Evolutionary conservation across 1,140 invertebrate genomes (phyloP), one percentile per base, ranked within the genome.

Genomic region (Lordiphosa stackelbergi): DNA sequence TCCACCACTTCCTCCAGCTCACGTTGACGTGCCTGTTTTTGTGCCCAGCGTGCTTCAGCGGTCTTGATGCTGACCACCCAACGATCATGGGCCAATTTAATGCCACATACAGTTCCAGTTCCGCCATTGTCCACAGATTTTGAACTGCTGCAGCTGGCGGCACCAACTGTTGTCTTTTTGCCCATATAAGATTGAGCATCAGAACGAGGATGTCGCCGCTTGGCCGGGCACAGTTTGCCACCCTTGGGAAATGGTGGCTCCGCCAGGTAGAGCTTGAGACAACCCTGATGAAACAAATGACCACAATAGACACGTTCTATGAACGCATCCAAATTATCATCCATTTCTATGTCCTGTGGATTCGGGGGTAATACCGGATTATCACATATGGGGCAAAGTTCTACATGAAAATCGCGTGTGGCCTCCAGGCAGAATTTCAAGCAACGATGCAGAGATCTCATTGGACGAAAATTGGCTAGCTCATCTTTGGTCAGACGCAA

Each of bases 1-100:
- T 95, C 93, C 3, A 91, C 90, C 5, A 95, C 93, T 88, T 95
- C 94, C 22, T 92, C 91, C 7, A 95, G 86, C 77, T 95, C 94
- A 64, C 94, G 88, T 65, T 92, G 89, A 49, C 93, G 90, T 5
- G n/a, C n/a, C n/a, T 95, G 92, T 71, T 94, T 91, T 75, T 94
- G 93, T 4, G 93, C 93, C 94, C 94, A 95, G 38, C 93, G 88
- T 19, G 92, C 90, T 88, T 95, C 94, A 0, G 93, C 93, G 11
- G 94, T 87, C 70, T 92, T 92, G 7, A 94, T 91, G 47, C 91
- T 91, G 12, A 94, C 73, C 55, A 91, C 91, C 92, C 93, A 95
- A 75, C 94, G 94, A 56, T 94, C 93, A 79, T 95, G 94, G 75
- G 91, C 93, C 47, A 95, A 91, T 69, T 90, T 90, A 59, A 92